phyloP scores from a whole-genome alignment of 2,113 vertebrate species.

The Oophaga pumilio region DNA sequence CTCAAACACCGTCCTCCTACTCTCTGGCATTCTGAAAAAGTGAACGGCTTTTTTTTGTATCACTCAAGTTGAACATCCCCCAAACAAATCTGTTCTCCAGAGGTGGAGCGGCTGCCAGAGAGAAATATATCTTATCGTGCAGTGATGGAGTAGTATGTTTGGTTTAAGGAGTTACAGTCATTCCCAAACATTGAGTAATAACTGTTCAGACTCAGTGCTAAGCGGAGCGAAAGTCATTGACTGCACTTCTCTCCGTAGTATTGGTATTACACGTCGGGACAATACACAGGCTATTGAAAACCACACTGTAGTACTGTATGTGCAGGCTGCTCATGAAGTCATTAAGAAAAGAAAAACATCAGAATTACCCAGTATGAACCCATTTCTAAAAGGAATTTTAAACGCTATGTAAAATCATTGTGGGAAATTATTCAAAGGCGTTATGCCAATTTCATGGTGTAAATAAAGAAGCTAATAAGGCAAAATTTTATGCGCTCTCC shows the following conservation, averaged over 20 bases:
- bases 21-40: conserved; percentile 44
- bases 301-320: not conserved
- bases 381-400: too few species aligned
- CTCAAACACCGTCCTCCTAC: conserved; percentile 38
- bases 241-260: conserved; percentile 13
- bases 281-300: conserved; percentile 1
- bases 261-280: not conserved
- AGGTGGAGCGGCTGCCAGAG: conserved; percentile 52
- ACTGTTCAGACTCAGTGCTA: conserved; percentile 15
- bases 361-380: too few species aligned
- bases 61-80: conserved; percentile 51
- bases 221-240: not conserved
- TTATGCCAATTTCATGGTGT: too few species aligned
- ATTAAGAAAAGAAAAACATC: not conserved
- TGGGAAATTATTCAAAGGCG: too few species aligned
- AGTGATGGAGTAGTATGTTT: conserved; percentile 44
- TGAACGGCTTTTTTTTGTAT: conserved; percentile 48
- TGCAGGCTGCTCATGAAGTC: not conserved
- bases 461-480: too few species aligned
- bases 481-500: too few species aligned
- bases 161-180: conserved; percentile 44
- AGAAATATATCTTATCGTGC: conserved; percentile 51
- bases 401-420: too few species aligned
- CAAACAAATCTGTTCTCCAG: conserved; percentile 56
- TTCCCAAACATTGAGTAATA: conserved; percentile 52